phyloP scores from a whole-genome alignment of 64 coral and sea anemone genomes.

The Catalaphyllia jardinei region DNA sequence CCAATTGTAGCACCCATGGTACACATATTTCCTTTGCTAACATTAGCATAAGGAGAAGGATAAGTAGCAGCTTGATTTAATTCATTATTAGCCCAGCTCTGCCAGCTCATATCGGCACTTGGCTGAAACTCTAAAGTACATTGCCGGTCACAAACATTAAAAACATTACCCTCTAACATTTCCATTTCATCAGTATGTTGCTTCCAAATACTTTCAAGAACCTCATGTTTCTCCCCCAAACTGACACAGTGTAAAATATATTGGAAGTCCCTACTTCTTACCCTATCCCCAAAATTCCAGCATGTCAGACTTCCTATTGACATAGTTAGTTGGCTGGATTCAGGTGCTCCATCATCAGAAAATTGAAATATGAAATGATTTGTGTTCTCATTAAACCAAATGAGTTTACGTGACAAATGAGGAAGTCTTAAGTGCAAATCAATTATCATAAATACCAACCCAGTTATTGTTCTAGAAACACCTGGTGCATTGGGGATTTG shows the following conservation, averaged over 20 bases:
- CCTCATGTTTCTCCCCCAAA: too few relatives aligned
- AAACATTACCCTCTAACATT: conserved; percentile 14
- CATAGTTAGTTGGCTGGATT: not conserved
- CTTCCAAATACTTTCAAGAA: too few relatives aligned
- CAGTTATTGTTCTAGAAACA: too few relatives aligned
- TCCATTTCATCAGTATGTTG: conserved; percentile 3
- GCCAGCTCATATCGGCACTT: conserved; percentile 23
- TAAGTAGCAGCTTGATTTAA: not conserved
- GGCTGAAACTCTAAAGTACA: conserved; percentile 25
- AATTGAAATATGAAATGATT: conserved; percentile 45
- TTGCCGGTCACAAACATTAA: conserved; percentile 14
- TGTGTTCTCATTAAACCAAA: conserved; percentile 39
- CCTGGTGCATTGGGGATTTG: too few relatives aligned
- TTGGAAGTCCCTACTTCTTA: too few relatives aligned
- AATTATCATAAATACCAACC: too few relatives aligned
- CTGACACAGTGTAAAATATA: too few relatives aligned
- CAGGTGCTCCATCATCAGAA: not conserved
- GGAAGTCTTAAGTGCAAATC: not conserved
- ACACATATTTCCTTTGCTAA: conserved; percentile 31
- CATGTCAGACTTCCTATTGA: not conserved
- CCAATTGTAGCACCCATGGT: conserved; percentile 26
- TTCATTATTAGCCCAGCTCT: not conserved
- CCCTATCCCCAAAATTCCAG: too few relatives aligned
- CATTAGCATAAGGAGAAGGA: conserved; percentile 65
- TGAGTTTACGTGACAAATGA: not conserved